phyloP scores from a whole-genome alignment of 2,888 invertebrate genomes.

The Geophilus truncorum region DNA sequence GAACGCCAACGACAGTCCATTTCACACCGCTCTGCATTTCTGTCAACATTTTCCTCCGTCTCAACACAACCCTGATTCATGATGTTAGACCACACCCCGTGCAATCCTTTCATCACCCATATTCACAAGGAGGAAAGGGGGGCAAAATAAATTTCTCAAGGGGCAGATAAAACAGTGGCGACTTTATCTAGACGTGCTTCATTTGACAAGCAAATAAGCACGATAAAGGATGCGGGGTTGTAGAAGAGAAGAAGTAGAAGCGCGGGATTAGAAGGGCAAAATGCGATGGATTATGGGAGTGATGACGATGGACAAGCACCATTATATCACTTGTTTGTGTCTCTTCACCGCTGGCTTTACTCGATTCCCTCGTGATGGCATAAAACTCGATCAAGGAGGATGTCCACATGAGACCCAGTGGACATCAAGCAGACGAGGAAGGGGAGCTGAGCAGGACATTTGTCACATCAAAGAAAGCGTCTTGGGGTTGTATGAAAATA shows the following conservation, averaged over 20 bases:
- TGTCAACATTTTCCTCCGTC: slow-evolving; percentile 3
- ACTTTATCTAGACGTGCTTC: not conserved
- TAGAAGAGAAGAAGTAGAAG: too few relatives aligned
- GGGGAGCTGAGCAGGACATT: too few relatives aligned
- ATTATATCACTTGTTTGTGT: not conserved
- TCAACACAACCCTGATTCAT: not conserved
- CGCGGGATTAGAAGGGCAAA: not conserved
- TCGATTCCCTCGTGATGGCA: not conserved
- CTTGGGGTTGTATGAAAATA: too few relatives aligned
- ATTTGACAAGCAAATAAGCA: not conserved
- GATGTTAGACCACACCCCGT: not conserved
- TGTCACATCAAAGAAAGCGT: not conserved
- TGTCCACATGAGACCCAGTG: not conserved
- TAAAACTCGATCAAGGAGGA: not conserved
- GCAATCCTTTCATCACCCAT: slow-evolving; percentile 13
- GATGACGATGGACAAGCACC: not conserved
- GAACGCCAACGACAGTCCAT: not conserved
- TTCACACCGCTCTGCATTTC: slow-evolving; percentile 15
- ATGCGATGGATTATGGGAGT: not conserved
- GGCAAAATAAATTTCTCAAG: not conserved
- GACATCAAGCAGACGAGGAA: not conserved
- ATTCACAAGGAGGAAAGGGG: not conserved
- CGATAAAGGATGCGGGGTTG: too few relatives aligned
- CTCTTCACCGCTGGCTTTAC: not conserved
- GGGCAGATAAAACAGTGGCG: not conserved